Evolutionary conservation across 2,888 invertebrate species (phyloP).

Genomic region (Sepiola atlantica): DNA sequence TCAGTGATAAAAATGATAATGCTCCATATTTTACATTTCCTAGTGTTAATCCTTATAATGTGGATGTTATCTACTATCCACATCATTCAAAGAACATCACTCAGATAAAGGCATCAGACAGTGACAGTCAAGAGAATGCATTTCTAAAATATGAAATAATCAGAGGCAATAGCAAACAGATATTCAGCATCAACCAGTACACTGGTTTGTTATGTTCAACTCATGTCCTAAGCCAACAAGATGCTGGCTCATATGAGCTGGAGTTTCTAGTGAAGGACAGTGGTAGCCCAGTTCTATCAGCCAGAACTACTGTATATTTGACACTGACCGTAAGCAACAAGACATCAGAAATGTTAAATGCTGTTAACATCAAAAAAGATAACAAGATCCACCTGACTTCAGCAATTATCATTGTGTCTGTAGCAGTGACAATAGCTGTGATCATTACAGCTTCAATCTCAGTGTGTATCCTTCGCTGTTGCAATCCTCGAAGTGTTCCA

Average conservation of each 20-base stretch:
- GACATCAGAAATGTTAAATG: conserved; percentile 32
- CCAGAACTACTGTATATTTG: not conserved
- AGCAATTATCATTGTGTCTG: not conserved
- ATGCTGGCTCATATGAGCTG: not conserved
- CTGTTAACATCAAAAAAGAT: not conserved
- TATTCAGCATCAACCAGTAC: not conserved
- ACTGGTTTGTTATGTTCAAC: conserved; percentile 20
- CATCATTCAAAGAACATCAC: conserved; percentile 32
- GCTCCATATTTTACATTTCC: not conserved
- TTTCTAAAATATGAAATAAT: conserved; percentile 32
- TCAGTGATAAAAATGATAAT: conserved; percentile 32
- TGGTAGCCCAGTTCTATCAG: conserved; percentile 20
- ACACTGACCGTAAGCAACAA: not conserved
- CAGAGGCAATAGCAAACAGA: conserved; percentile 14
- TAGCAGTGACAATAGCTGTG: conserved; percentile 32
- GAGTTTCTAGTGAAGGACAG: not conserved
- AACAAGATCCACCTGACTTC: conserved; percentile 9
- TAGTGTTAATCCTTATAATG: not conserved
- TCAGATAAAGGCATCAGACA: not conserved
- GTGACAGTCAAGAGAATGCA: conserved; percentile 1
- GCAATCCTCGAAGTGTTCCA: not conserved
- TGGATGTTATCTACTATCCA: not conserved
- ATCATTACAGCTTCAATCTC: conserved; percentile 22
- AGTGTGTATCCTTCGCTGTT: conserved; percentile 13
- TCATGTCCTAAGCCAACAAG: conserved; percentile 20